Conservation (phyloP, 2,113 vertebrate species). For the Rhegmatorhina hoffmannsi region DNA sequence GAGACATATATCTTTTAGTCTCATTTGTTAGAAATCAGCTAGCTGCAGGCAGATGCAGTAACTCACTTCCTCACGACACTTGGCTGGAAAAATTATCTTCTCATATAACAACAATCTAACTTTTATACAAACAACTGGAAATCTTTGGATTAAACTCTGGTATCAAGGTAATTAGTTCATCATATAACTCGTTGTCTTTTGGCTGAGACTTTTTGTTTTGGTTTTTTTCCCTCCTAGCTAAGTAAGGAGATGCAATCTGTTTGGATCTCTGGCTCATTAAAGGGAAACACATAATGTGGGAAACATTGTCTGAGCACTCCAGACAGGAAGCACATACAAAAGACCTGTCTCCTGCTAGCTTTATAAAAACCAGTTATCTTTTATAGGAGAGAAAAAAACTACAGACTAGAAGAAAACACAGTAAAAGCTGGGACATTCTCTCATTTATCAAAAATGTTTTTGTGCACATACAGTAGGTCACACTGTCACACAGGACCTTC, state of each 20-base stretch:
- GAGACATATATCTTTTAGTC: not conserved
- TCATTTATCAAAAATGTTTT: not conserved
- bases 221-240: not conserved
- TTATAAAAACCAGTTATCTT: not conserved
- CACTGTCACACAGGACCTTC: not conserved
- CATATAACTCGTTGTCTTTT: not conserved
- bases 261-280: not conserved
- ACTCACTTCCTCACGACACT: not conserved
- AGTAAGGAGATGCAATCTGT: not conserved
- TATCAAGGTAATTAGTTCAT: not conserved
- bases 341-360: not conserved
- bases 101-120: not conserved
- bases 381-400: not conserved
- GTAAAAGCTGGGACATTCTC: not conserved
- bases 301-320: not conserved
- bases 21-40: not conserved
- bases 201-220: not conserved
- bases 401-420: not conserved
- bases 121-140: not conserved
- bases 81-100: not conserved
- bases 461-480: not conserved
- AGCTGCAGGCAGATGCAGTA: not conserved
- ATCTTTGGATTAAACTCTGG: not conserved
- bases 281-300: not conserved
- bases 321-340: conserved; percentile 7